These are phyloP conservation scores for Brachionus manjavacas DNA, from an alignment of 1,140 invertebrate genomes.

Conservation along the genomic window DNA sequence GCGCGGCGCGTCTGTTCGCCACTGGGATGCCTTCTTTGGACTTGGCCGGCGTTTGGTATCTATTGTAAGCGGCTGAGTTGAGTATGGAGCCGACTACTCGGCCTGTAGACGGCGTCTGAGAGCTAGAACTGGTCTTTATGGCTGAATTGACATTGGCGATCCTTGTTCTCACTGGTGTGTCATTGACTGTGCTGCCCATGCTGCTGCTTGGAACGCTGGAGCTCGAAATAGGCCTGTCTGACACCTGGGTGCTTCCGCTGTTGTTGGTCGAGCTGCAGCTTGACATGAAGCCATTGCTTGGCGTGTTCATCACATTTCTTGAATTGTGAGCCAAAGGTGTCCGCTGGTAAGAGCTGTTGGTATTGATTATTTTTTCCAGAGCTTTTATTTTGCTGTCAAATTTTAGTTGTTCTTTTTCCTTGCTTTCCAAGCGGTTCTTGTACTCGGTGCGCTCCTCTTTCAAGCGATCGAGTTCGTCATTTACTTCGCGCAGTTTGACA, in stretches of 20 bases:
- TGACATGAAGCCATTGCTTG: not conserved
- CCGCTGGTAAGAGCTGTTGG: not conserved
- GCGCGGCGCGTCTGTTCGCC: constrained; percentile 42
- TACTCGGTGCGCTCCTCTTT: not conserved
- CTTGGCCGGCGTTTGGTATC: constrained; percentile 1
- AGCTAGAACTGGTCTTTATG: not conserved
- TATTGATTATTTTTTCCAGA: constrained; percentile 37
- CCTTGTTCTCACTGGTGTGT: not conserved
- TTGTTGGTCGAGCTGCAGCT: constrained; percentile 17
- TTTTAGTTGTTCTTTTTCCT: constrained; percentile 30
- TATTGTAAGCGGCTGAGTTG: constrained; percentile 14
- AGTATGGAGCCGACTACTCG: constrained; percentile 4
- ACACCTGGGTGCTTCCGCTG: not conserved
- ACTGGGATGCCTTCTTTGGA: constrained; percentile 13
- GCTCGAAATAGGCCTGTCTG: not conserved
- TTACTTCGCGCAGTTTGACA: constrained; percentile 4
- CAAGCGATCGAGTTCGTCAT: not conserved
- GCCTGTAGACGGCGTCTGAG: not conserved
- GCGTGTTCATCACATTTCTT: not conserved
- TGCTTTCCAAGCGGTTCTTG: not conserved
- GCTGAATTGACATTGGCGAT: not conserved
- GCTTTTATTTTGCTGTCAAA: constrained; percentile 37
- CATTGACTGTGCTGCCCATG: not conserved
- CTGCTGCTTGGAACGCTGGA: not conserved
- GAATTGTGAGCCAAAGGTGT: not conserved